Evolutionary conservation across 1,140 invertebrate genomes (phyloP).

Genomic region (Lysiphlebus fabarum): DNA sequence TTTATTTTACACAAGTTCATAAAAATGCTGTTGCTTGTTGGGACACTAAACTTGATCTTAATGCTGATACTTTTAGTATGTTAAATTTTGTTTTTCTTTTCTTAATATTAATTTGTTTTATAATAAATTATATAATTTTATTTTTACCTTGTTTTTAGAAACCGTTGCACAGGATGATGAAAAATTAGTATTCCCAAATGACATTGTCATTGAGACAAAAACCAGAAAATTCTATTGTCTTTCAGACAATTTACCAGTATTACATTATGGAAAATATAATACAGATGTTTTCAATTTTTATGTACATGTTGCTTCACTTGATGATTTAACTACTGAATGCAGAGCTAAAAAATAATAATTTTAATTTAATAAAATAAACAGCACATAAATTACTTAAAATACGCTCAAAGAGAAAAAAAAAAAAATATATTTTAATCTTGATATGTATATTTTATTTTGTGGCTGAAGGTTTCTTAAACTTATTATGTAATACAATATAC

Average conservation of each 20-base stretch:
- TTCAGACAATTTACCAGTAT: constrained; percentile 64
- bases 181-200: constrained; percentile 51
- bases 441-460: too few relatives aligned
- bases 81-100: constrained; percentile 9
- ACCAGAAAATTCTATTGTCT: constrained; percentile 62
- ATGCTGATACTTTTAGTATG: constrained; percentile 47
- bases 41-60: constrained; percentile 62
- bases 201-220: constrained; percentile 39
- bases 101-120: neutral
- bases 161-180: constrained; percentile 41
- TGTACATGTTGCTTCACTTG: constrained; percentile 26
- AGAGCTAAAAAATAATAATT: neutral
- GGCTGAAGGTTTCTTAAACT: too few relatives aligned
- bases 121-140: neutral
- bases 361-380: neutral
- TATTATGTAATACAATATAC: too few relatives aligned
- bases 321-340: constrained; percentile 27
- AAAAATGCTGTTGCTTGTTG: constrained; percentile 68
- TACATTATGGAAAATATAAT: constrained; percentile 60
- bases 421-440: too few relatives aligned
- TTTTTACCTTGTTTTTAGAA: constrained; percentile 34
- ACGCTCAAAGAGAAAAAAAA: neutral
- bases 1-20: constrained; percentile 68
- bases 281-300: constrained; percentile 59
- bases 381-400: neutral